These are phyloP conservation scores for Pithys albifrons DNA, from an alignment of 2,113 vertebrate genomes.

Conservation along the genomic window DNA sequence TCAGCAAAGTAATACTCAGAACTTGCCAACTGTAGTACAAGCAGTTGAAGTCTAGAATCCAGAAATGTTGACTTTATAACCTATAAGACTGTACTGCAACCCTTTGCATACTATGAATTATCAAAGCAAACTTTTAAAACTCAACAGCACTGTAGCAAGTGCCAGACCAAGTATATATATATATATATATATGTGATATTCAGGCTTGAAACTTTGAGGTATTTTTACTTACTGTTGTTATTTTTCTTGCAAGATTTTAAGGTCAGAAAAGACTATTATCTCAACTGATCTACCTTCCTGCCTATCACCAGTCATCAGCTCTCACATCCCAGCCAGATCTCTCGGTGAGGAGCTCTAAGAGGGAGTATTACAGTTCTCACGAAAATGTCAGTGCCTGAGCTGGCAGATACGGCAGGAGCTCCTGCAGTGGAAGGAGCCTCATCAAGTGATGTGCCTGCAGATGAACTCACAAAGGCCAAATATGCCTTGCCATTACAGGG, in stretches of 20 bases:
- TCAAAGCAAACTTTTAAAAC: background rate
- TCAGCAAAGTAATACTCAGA: background rate
- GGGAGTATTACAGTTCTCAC: background rate
- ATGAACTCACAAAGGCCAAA: background rate
- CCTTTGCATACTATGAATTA: background rate
- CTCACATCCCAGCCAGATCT: background rate
- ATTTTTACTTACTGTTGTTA: background rate
- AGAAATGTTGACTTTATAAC: background rate
- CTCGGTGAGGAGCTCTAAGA: background rate
- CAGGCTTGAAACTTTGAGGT: background rate
- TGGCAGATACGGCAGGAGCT: background rate
- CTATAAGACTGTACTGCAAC: background rate
- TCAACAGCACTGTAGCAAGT: background rate
- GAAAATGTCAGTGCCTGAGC: constrained; percentile 4
- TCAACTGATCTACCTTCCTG: background rate
- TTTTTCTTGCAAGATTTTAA: background rate
- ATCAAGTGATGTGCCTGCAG: background rate
- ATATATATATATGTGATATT: background rate
- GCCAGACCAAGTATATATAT: background rate
- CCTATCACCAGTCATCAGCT: background rate
- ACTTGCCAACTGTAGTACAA: background rate
- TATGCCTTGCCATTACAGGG: background rate
- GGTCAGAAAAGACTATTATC: background rate
- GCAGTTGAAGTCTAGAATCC: background rate
- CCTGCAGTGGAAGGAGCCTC: background rate